Base-by-base conservation (phyloP, 2,797 vertebrate species). In the Salarias fasciatus region DNA sequence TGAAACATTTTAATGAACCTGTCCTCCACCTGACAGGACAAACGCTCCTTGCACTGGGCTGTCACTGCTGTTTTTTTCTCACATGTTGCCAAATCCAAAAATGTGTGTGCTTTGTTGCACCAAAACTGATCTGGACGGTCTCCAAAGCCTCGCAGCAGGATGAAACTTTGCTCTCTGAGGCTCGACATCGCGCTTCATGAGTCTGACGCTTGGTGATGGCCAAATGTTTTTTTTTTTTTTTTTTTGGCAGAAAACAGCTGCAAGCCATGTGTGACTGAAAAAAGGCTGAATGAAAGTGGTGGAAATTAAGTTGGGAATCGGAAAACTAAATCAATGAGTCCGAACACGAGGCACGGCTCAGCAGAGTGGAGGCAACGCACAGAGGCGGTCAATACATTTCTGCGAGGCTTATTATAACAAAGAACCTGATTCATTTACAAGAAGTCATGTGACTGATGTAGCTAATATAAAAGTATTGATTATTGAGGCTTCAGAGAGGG, bases 1-100 rank as follows among this genome's bases (percentile, higher is more conserved):
- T 36, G n/a, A 59, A 15, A 59, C 46, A 33, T 31, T 18, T 30
- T 28, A 41, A 57, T 40, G 3, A 53, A 52, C 8, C 5, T 47
- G 49, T 47, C 30, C 15, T 36, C 10, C n/a, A 41, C 8, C 24
- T 52, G 52, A 28, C 15, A 43, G 29, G 30, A 54, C 12, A 37
- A 53, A 40, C 35, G 49, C 15, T 12, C 28, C 37, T 0, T 29
- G 50, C 37, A 28, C 38, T 24, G 0, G 0, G 12, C 33, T 41
- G 59, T 40, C 18, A 35, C 8, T 8, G 8, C 12, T 29, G 6
- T 15, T 52, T 14, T n/a, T 33, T 24, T 24, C 18, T 24, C 18
- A 24, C 18, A 24, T 24, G 18, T 24, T 24, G 18, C 2, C 18
- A 24, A 24, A 24, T 24, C 18, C 18, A 2, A 24, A 24, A 24